Base-by-base conservation (phyloP, 2,113 vertebrate species). In the Otus sunia region DNA sequence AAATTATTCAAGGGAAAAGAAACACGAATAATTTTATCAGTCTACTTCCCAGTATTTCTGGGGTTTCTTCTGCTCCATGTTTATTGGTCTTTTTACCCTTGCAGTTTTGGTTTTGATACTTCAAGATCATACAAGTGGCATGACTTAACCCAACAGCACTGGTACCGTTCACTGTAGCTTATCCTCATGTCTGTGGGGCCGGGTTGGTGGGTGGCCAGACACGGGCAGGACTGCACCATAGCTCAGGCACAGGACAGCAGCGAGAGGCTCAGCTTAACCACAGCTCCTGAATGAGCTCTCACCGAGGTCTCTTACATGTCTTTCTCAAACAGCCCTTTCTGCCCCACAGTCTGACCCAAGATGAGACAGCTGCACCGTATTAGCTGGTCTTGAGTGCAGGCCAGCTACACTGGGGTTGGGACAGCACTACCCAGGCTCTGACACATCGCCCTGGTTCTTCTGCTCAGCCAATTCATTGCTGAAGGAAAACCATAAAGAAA, bases 301-400 rank as follows among this genome's bases (percentile, higher is more conserved):
- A 8, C 10, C 1, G 1, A 53, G 66, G 23, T 29, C 9, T 47
- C 66, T 27, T 15, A 5, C 2, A 1, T 30, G 37, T 26, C 58
- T 6, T 53, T 25, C 22, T 74, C 6, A 7, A 39, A 29, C 36
- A 53, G 43, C 60, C 75, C 41, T 2, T 9, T 18, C 18, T 47
- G 58, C 37, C 43, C 32, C 55, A 0, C 9, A 5, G 15, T 25
- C 37, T 34, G 76, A 56, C n/a, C n/a, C 13, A 19, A 8, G 69
- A 12, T 12, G 43, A 55, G 47, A 23, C 19, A 25, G 59, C 72
- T n/a, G 53, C 19, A 4, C 32, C 0, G 0, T 9, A 2, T 14
- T 53, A 11, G 60, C 82, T 73, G 71, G 11, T 26, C 30, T 12
- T 5, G 15, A 30, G 36, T 4, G 15, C 15, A 15, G 58, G 32